phyloP scores from a whole-genome alignment of 2,797 vertebrate genomes.

The Channallabes apus region DNA sequence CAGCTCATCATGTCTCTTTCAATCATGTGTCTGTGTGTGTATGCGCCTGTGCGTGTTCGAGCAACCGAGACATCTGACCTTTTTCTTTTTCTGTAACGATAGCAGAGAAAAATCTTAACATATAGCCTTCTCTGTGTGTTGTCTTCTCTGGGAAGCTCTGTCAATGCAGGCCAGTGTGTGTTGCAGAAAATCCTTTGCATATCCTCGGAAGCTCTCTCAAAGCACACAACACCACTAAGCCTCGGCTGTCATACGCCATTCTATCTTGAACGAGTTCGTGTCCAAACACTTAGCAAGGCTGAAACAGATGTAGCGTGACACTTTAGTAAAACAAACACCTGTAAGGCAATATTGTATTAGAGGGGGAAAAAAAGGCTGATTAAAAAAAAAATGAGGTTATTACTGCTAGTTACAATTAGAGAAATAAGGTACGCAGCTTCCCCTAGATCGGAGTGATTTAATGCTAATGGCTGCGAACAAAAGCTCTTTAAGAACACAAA shows the following conservation, averaged over 20 bases:
- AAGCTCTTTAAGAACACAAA: slow-evolving; percentile 54
- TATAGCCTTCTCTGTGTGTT: slow-evolving; percentile 59
- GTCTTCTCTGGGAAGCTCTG: slow-evolving; percentile 56
- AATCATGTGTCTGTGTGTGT: background rate
- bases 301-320: slow-evolving; percentile 19
- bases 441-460: slow-evolving; percentile 50
- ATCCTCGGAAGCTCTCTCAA: slow-evolving; percentile 36
- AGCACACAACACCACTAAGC: slow-evolving; percentile 61
- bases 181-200: slow-evolving; percentile 22
- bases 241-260: slow-evolving; percentile 51
- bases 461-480: slow-evolving; percentile 51
- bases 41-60: slow-evolving; percentile 19
- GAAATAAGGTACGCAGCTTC: slow-evolving; percentile 41
- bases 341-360: slow-evolving; percentile 28
- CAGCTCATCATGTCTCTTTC: slow-evolving; percentile 25
- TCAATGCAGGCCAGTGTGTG: slow-evolving; percentile 36
- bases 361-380: background rate
- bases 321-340: slow-evolving; percentile 29
- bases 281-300: slow-evolving; percentile 39
- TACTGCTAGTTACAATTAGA: slow-evolving; percentile 35
- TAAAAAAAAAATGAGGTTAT: background rate
- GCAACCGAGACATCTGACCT: slow-evolving; percentile 39
- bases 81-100: slow-evolving; percentile 35
- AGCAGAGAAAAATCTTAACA: slow-evolving; percentile 62
- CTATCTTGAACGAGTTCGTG: slow-evolving; percentile 47